phyloP scores from a whole-genome alignment of 2,888 invertebrate genomes.

The Crossocerus cetratus region DNA sequence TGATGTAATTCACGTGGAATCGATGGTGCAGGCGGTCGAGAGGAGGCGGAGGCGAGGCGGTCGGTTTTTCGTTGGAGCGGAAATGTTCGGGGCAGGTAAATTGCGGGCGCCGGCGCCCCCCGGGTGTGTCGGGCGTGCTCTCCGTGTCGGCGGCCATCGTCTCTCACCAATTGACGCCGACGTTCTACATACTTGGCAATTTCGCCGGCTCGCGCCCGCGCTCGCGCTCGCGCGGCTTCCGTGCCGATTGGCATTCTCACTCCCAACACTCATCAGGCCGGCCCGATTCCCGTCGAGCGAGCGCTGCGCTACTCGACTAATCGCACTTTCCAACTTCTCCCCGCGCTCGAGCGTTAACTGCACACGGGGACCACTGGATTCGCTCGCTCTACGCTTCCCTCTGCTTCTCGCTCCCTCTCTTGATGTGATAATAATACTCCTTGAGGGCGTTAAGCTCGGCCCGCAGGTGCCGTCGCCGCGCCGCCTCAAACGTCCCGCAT shows the following conservation, averaged over 20 bases:
- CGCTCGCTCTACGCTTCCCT: neutral
- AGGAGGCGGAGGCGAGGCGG: neutral
- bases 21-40: constrained; percentile 42
- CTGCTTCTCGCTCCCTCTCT: neutral
- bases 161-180: constrained; percentile 48
- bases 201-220: constrained; percentile 19
- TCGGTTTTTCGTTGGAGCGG: constrained; percentile 52
- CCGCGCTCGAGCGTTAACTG: too few relatives aligned
- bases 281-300: too few relatives aligned
- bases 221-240: constrained; percentile 17
- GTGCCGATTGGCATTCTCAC: constrained; percentile 7
- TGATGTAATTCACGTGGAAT: constrained; percentile 61
- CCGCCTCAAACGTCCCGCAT: too few relatives aligned
- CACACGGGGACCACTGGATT: neutral
- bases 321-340: too few relatives aligned
- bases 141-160: constrained; percentile 8
- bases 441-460: neutral
- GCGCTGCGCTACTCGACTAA: too few relatives aligned
- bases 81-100: constrained; percentile 61
- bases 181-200: constrained; percentile 31
- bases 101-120: constrained; percentile 59
- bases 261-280: too few relatives aligned
- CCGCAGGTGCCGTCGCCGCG: too few relatives aligned
- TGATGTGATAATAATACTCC: neutral
- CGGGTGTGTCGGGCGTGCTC: constrained; percentile 35